Conservation (phyloP, 2,113 vertebrate species). For the Gallinago paraguaiae region DNA sequence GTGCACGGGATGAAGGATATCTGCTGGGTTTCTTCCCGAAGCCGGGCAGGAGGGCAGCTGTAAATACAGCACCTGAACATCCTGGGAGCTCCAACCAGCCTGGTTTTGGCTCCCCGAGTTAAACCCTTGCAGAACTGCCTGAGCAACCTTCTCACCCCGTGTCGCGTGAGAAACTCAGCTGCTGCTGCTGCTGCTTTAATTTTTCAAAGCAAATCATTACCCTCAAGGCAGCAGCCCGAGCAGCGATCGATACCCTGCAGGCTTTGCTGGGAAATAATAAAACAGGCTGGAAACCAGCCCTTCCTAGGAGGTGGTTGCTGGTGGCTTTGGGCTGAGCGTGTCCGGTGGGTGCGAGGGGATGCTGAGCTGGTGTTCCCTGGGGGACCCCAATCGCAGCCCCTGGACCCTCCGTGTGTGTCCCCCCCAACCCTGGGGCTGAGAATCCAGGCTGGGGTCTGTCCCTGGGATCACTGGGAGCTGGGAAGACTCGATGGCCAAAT, state of each 20-base stretch:
- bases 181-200: conserved; percentile 5
- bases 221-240: not conserved
- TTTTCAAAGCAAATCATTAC: not conserved
- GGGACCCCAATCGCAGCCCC: not conserved
- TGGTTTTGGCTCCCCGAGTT: not conserved
- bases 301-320: accelerated
- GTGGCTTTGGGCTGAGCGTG: not conserved
- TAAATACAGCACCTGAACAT: not conserved
- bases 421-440: not conserved
- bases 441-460: not conserved
- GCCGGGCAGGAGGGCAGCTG: not conserved
- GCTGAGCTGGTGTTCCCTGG: not conserved
- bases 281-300: not conserved
- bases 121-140: not conserved
- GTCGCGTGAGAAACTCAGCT: not conserved
- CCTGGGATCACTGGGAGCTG: not conserved
- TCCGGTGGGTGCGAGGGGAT: accelerated
- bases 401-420: not conserved
- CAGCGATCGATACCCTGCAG: not conserved
- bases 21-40: not conserved
- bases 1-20: not conserved
- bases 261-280: not conserved
- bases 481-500: not conserved
- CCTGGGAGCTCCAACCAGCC: not conserved
- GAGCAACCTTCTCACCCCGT: accelerated